Percentiles rank a stretch among this genome's conserved stretches.
Conservation (phyloP, 2,888 invertebrate species). For the Rutpela maculata region DNA sequence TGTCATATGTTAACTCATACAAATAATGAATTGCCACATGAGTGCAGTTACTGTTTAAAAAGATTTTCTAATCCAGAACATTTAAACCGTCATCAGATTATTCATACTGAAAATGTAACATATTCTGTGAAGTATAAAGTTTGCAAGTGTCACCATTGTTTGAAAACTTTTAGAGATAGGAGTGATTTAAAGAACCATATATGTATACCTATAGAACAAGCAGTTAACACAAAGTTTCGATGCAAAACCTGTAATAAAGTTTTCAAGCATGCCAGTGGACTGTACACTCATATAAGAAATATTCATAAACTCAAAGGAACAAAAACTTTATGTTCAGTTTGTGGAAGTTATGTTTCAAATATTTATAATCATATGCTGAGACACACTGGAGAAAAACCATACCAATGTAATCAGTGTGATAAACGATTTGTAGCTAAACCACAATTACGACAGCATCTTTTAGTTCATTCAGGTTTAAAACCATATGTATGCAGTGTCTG, state of each 20-base stretch:
- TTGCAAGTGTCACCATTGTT: conserved; percentile 63
- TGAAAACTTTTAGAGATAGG: conserved; percentile 62
- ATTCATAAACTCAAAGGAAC: conserved; percentile 61
- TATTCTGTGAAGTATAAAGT: conserved; percentile 65
- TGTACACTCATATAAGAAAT: conserved; percentile 62
- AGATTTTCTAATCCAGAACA: conserved; percentile 67
- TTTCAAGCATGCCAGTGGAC: conserved; percentile 62
- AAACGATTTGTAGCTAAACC: conserved; percentile 64
- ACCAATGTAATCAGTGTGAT: conserved; percentile 63
- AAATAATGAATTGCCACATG: conserved; percentile 62
- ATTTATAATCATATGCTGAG: conserved; percentile 66
- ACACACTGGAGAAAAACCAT: conserved; percentile 62
- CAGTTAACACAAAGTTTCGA: conserved; percentile 44
- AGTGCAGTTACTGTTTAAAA: conserved; percentile 64
- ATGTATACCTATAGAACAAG: conserved; percentile 59
- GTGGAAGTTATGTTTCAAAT: conserved; percentile 64
- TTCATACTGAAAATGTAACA: conserved; percentile 66
- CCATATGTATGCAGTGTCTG: conserved; percentile 67
- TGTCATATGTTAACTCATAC: conserved; percentile 66
- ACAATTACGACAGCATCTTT: conserved; percentile 62
- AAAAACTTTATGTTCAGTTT: conserved; percentile 64
- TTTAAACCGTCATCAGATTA: conserved; percentile 64
- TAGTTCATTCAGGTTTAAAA: conserved; percentile 66
- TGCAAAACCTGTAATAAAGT: conserved; percentile 66
- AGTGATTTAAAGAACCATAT: conserved; percentile 58